Evolutionary conservation across 2,797 vertebrate genomes (phyloP).

Genomic region (Leptatherina wallacei): DNA sequence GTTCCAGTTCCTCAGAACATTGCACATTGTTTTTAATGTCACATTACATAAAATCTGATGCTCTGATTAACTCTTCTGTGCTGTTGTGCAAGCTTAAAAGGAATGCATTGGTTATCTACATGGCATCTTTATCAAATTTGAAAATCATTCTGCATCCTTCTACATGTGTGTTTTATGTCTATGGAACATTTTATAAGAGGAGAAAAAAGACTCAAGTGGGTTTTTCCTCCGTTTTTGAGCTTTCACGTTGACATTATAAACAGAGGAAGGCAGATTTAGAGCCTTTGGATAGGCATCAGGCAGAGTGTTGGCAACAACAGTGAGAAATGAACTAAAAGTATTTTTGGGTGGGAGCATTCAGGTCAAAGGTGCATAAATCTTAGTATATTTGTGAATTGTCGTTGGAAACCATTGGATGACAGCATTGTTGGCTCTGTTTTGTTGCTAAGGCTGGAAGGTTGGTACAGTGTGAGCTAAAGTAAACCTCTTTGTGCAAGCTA

Average conservation of each 20-base stretch:
- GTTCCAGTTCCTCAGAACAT: conserved; percentile 31
- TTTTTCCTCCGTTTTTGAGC: conserved; percentile 64
- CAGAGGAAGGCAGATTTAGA: conserved; percentile 68
- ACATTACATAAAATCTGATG: conserved; percentile 50
- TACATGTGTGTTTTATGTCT: conserved; percentile 40
- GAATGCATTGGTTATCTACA: conserved; percentile 30
- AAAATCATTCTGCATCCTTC: not conserved
- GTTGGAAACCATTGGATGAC: conserved; percentile 50
- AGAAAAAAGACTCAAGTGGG: conserved; percentile 55
- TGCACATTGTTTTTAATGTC: conserved; percentile 45
- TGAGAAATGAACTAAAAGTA: conserved; percentile 57
- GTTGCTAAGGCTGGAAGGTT: conserved; percentile 7
- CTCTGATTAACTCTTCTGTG: conserved; percentile 21
- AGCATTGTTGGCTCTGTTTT: conserved; percentile 33
- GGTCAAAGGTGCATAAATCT: conserved; percentile 64
- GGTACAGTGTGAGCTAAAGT: not conserved
- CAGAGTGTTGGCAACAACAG: conserved; percentile 62
- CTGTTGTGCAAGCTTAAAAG: conserved; percentile 25
- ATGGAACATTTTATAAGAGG: conserved; percentile 36
- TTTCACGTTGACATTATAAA: conserved; percentile 70
- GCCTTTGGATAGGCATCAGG: conserved; percentile 66
- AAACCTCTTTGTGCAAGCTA: conserved; percentile 1
- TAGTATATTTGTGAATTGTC: conserved; percentile 63
- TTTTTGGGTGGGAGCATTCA: conserved; percentile 54
- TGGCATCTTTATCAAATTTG: conserved; percentile 21